A percentile compares a stretch with the other conserved stretches of the same genome.
Conservation (phyloP, 2,113 vertebrate genomes). For the Rostratula benghalensis region DNA sequence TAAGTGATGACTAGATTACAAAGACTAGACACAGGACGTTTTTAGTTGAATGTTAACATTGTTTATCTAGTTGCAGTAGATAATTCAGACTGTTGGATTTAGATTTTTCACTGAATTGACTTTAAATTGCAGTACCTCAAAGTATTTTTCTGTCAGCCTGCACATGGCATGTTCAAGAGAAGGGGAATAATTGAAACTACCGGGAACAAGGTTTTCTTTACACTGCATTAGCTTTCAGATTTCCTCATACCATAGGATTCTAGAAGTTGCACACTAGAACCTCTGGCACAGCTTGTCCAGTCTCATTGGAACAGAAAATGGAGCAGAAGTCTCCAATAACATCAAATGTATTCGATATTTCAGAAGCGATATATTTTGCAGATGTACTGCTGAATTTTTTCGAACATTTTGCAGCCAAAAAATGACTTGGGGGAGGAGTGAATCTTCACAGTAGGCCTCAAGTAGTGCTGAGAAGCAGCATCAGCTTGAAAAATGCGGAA, state of each 20-base stretch:
- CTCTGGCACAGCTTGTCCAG: not conserved
- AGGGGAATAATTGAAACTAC: not conserved
- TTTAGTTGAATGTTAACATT: not conserved
- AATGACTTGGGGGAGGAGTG: not conserved
- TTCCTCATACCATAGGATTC: not conserved
- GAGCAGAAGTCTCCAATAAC: not conserved
- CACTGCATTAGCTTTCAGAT: not conserved
- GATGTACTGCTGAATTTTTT: not conserved
- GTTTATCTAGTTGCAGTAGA: not conserved
- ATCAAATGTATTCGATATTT: not conserved
- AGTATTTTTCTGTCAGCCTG: not conserved
- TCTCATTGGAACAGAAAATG: not conserved
- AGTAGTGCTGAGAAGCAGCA: not conserved
- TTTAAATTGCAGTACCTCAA: not conserved
- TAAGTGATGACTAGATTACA: not conserved
- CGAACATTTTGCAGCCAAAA: not conserved
- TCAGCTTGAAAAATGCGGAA: not conserved
- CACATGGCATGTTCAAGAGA: not conserved
- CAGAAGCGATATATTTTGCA: not conserved
- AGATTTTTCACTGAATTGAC: not conserved
- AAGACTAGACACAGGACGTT: not conserved
- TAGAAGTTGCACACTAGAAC: not conserved
- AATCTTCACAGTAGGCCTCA: not conserved
- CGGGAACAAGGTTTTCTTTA: not conserved
- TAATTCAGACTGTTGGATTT: not conserved